These are phyloP conservation scores for Drosophila monieri DNA, from an alignment of 2,888 invertebrate species.

Conservation along the genomic window DNA sequence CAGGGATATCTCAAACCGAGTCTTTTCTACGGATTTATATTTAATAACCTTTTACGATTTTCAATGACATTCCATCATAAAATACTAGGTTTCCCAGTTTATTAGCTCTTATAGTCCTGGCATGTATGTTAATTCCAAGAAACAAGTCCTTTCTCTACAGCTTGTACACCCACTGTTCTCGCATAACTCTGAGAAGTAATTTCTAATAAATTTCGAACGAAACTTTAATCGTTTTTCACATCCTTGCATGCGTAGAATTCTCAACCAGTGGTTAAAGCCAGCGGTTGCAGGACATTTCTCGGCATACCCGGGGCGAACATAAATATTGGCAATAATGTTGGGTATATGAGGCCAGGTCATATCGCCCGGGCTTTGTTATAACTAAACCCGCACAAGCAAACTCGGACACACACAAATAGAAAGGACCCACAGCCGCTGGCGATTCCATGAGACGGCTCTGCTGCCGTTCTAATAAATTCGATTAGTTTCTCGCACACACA, in stretches of 20 bases:
- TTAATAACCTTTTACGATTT: neutral
- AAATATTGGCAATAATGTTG: constrained; percentile 63
- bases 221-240: constrained; percentile 41
- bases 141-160: neutral
- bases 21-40: neutral
- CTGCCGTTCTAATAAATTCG: constrained; percentile 70
- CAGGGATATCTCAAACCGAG: neutral
- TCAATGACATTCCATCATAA: too few species aligned
- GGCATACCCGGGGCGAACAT: constrained; percentile 42
- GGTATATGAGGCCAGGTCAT: constrained; percentile 26
- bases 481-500: constrained; percentile 63
- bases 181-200: neutral
- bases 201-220: constrained; percentile 11
- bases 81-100: neutral
- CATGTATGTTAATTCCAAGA: neutral
- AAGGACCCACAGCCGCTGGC: constrained; percentile 38
- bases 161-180: neutral
- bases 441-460: constrained; percentile 55
- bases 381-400: constrained; percentile 18
- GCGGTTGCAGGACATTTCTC: constrained; percentile 28
- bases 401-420: constrained; percentile 12
- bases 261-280: constrained; percentile 34
- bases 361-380: constrained; percentile 38
- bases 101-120: neutral
- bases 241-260: constrained; percentile 35